phyloP scores from a whole-genome alignment of 2,113 vertebrate genomes.

The Sarotherodon lohbergeri region DNA sequence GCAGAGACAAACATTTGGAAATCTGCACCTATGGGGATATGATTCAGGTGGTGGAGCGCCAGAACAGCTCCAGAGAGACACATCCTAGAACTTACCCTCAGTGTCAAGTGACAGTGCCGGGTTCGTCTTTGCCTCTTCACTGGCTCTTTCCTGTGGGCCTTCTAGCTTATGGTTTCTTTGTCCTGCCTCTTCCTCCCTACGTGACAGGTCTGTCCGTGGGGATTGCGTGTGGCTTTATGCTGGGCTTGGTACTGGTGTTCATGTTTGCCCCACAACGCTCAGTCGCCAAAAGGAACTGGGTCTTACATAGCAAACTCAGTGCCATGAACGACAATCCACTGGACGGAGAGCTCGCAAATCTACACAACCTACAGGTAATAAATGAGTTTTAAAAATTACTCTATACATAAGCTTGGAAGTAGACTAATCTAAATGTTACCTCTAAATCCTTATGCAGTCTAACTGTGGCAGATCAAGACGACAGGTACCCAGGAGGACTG shows the following conservation, averaged over 20 bases:
- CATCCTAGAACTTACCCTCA: neutral
- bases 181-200: conserved; percentile 79
- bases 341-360: conserved; percentile 6
- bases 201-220: conserved; percentile 78
- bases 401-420: neutral
- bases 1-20: conserved; percentile 61
- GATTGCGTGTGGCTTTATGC: conserved; percentile 74
- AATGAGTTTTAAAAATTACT: neutral
- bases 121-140: conserved; percentile 55
- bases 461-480: neutral
- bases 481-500: neutral
- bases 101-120: neutral
- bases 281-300: neutral
- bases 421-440: neutral
- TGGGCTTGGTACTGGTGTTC: conserved; percentile 75
- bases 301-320: neutral
- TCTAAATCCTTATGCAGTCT: neutral
- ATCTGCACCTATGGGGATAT: conserved; percentile 73
- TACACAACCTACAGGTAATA: conserved; percentile 70
- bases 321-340: conserved; percentile 5
- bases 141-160: conserved; percentile 71
- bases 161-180: conserved; percentile 76
- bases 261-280: conserved; percentile 51
- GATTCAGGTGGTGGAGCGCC: conserved; percentile 74
- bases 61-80: neutral